These are phyloP conservation scores for Aphaenogaster ashmeadi DNA, from an alignment of 1,140 invertebrate species.

Conservation along the genomic window DNA sequence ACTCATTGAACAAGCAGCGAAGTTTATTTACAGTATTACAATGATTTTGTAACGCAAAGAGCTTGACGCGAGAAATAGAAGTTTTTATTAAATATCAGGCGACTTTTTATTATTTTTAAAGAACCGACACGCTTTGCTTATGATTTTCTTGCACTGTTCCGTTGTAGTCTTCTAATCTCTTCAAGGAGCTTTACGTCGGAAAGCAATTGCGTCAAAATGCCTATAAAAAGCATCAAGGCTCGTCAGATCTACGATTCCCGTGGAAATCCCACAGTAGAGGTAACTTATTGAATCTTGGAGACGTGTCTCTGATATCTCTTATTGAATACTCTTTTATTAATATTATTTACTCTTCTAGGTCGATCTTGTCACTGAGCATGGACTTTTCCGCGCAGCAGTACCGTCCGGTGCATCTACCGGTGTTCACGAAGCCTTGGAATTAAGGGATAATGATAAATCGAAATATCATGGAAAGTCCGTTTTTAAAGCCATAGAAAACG, in stretches of 20 bases:
- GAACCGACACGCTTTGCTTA: background rate
- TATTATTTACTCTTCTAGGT: constrained; percentile 80
- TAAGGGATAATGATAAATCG: constrained; percentile 96
- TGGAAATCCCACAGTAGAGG: constrained; percentile 99
- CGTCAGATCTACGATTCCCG: constrained; percentile 99
- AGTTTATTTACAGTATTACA: background rate
- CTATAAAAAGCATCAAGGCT: constrained; percentile 95
- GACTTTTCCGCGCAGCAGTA: constrained; percentile 98
- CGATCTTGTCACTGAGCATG: constrained; percentile 91
- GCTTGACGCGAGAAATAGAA: background rate
- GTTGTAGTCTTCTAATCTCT: constrained; percentile 74
- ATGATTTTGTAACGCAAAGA: background rate
- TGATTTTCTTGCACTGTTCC: constrained; percentile 10
- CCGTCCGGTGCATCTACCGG: constrained; percentile 99
- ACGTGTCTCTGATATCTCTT: background rate
- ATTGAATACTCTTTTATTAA: constrained; percentile 70
- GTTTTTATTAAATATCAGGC: background rate
- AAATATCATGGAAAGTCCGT: constrained; percentile 99
- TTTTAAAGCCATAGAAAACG: constrained; percentile 96
- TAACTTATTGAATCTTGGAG: constrained; percentile 72
- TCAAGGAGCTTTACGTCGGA: constrained; percentile 68
- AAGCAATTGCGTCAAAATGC: constrained; percentile 87
- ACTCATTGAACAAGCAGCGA: background rate
- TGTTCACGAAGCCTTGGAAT: constrained; percentile 98
- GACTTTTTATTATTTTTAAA: constrained; percentile 7